Percentiles rank a stretch among this genome's conserved stretches.
phyloP scores from a whole-genome alignment of 2,888 invertebrate species.

The Amiota communis region DNA sequence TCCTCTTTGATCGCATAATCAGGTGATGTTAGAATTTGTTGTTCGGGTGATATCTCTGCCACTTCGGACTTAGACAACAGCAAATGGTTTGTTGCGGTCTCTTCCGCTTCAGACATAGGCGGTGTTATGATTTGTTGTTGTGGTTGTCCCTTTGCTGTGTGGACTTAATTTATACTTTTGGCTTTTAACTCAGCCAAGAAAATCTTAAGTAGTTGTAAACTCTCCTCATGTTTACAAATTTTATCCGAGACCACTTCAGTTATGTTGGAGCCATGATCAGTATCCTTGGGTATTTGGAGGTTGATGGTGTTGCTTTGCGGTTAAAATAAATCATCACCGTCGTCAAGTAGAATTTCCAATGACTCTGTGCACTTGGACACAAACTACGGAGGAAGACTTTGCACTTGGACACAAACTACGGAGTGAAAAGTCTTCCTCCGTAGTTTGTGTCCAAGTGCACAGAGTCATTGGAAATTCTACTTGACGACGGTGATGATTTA shows the following conservation, averaged over 20 bases:
- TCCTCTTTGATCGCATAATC: conserved; percentile 11
- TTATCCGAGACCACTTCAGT: conserved; percentile 50
- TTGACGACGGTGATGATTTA: too few species aligned
- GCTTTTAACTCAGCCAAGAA: too few species aligned
- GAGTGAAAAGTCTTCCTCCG: conserved; percentile 53
- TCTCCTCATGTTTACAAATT: too few species aligned
- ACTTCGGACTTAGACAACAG: conserved; percentile 5
- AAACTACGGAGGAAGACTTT: conserved; percentile 59
- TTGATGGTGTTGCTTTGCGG: conserved; percentile 37
- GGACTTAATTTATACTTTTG: too few species aligned
- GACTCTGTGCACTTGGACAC: conserved; percentile 62
- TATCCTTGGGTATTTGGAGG: conserved; percentile 41
- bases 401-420: too few species aligned
- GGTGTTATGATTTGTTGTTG: too few species aligned
- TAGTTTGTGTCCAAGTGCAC: conserved; percentile 65
- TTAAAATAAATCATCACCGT: too few species aligned
- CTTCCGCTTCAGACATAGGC: too few species aligned
- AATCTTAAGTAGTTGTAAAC: too few species aligned
- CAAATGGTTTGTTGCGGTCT: not conserved
- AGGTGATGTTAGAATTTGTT: not conserved
- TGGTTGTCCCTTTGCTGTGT: too few species aligned
- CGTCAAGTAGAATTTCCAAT: conserved; percentile 46
- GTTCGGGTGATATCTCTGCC: conserved; percentile 27
- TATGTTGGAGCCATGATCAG: conserved; percentile 43
- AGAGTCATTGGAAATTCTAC: conserved; percentile 49